Evolutionary conservation across 2,113 vertebrate species (phyloP).

Genomic region (Macrotus californicus): DNA sequence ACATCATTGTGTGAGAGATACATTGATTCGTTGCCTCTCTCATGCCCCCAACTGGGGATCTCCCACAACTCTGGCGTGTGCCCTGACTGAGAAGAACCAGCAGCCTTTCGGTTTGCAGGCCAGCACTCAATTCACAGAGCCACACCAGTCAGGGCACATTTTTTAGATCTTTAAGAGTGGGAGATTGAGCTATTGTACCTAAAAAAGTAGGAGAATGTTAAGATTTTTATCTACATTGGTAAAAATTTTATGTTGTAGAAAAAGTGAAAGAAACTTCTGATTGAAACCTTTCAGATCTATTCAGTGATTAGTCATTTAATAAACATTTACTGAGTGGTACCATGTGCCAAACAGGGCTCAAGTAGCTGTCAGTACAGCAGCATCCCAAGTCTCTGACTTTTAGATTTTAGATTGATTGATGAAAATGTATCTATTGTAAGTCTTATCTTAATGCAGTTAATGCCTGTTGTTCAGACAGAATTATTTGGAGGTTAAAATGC

Average conservation of each 20-base stretch:
- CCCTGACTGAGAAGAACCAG: too few species aligned
- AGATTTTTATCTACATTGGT: neutral
- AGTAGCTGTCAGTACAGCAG: neutral
- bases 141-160: neutral
- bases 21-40: too few species aligned
- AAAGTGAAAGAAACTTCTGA: neutral
- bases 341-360: neutral
- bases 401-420: neutral
- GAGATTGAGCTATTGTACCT: neutral
- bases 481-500: neutral
- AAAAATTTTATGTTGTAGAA: neutral
- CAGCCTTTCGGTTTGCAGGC: too few species aligned
- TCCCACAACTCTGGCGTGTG: too few species aligned
- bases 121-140: too few species aligned
- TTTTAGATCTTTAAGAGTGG: neutral
- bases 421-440: neutral
- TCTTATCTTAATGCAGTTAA: neutral
- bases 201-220: neutral
- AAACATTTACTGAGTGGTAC: neutral
- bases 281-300: neutral
- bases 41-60: too few species aligned
- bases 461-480: neutral
- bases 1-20: too few species aligned
- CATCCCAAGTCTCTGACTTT: neutral
- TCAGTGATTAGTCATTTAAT: neutral